Percentiles rank a stretch among this genome's conserved stretches.
Evolutionary conservation across 2,113 vertebrate species (phyloP).

Genomic region (Gallinago undulata): DNA sequence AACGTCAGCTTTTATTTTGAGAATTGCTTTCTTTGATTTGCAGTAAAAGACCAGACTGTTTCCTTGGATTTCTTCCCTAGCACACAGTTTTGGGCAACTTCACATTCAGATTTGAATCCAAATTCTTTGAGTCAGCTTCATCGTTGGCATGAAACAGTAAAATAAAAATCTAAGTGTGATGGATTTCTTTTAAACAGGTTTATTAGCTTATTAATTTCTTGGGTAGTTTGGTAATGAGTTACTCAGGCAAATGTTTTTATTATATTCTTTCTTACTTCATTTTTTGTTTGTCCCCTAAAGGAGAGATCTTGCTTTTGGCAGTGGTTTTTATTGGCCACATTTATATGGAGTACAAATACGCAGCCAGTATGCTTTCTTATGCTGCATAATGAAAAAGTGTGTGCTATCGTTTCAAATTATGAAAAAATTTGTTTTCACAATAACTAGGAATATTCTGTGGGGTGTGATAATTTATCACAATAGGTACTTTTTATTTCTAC

Average conservation of each 20-base stretch:
- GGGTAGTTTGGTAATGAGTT: background rate
- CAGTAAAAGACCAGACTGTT: background rate
- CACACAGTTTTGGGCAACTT: background rate
- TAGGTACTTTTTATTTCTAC: background rate
- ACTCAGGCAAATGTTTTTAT: background rate
- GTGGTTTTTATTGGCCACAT: background rate
- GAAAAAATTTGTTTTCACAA: constrained; percentile 5
- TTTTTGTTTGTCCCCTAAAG: background rate
- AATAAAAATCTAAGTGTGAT: background rate
- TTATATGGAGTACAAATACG: background rate
- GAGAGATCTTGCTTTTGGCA: background rate
- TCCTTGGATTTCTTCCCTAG: constrained; percentile 15
- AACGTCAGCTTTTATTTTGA: constrained; percentile 15
- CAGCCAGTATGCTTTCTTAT: background rate
- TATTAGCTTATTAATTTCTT: constrained; percentile 5
- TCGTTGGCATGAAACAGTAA: background rate
- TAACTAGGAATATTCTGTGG: background rate
- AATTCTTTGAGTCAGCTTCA: background rate
- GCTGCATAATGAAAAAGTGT: background rate
- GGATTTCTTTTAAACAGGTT: background rate
- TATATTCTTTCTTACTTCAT: background rate
- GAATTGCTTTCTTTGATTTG: constrained; percentile 1
- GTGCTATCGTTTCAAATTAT: background rate
- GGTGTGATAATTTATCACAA: background rate
- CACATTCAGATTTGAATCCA: background rate